Conservation (phyloP, 2,113 vertebrate genomes). For the Triplophysa siluroides region DNA sequence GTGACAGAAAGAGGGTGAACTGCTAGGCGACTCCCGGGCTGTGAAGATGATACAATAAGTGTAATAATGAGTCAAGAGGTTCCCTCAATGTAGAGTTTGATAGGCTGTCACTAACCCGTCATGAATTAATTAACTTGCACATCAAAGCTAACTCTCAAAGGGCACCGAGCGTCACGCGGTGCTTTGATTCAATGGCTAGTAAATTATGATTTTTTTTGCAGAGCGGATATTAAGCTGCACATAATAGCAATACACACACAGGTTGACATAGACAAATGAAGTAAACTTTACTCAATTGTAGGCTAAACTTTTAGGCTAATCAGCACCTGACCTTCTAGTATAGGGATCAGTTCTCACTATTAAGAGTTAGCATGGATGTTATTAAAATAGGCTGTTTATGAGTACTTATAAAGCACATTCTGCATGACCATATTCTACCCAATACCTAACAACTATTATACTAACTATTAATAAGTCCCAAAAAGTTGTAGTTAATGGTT, state of each 20-base stretch:
- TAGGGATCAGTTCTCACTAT: too few relatives aligned
- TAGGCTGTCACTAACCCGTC: constrained; percentile 25
- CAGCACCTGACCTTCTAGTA: too few relatives aligned
- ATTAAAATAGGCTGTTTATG: too few relatives aligned
- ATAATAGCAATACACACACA: not conserved
- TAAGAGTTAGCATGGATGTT: too few relatives aligned
- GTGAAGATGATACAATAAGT: constrained; percentile 57
- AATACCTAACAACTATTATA: too few relatives aligned
- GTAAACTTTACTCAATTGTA: too few relatives aligned
- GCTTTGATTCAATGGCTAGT: constrained; percentile 34
- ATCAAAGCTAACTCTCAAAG: constrained; percentile 44
- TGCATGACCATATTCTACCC: too few relatives aligned
- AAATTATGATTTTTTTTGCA: constrained; percentile 4
- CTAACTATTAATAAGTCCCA: too few relatives aligned
- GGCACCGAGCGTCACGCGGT: constrained; percentile 4
- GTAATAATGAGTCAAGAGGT: constrained; percentile 42
- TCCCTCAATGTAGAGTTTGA: constrained; percentile 20
- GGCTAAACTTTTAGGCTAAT: too few relatives aligned
- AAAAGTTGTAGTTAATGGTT: too few relatives aligned
- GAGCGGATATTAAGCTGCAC: constrained; percentile 2
- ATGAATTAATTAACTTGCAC: constrained; percentile 42
- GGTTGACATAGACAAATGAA: not conserved
- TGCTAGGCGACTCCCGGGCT: constrained; percentile 10
- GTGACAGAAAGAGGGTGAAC: constrained; percentile 45
- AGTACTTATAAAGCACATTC: too few relatives aligned